Conservation (phyloP, 2,797 vertebrate genomes). For the Muraenolepis orangiensis region DNA sequence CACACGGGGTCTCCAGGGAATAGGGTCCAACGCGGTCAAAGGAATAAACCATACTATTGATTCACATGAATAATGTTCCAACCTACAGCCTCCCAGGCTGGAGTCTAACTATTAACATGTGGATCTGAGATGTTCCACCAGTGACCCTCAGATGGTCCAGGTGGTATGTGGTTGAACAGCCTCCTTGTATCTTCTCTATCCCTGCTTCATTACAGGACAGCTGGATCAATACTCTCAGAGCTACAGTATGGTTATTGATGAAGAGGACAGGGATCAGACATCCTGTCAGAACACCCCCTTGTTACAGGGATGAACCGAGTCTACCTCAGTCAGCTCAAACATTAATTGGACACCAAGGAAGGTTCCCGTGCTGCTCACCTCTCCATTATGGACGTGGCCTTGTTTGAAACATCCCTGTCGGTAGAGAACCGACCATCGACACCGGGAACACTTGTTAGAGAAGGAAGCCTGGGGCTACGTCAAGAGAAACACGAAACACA, state of each 20-base stretch:
- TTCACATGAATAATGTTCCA: not conserved
- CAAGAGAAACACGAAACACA: not conserved
- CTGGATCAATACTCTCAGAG: not conserved
- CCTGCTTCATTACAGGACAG: not conserved
- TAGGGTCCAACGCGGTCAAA: not conserved
- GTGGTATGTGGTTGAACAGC: not conserved
- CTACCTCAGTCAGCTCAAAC: constrained; percentile 70
- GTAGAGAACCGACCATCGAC: constrained; percentile 66
- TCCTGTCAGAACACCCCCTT: constrained; percentile 51
- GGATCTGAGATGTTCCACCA: too few relatives aligned
- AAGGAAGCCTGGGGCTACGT: constrained; percentile 33
- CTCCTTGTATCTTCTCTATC: not conserved
- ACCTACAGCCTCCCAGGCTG: not conserved
- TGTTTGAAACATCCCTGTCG: constrained; percentile 73
- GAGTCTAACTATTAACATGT: too few relatives aligned
- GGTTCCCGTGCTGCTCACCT: constrained; percentile 71
- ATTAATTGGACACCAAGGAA: constrained; percentile 76
- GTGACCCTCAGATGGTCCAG: not conserved
- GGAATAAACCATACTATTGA: not conserved
- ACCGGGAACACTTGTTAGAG: constrained; percentile 50
- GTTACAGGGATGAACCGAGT: constrained; percentile 67
- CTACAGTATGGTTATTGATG: not conserved
- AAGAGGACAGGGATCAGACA: not conserved
- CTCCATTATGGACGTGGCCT: constrained; percentile 75
- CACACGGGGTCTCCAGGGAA: not conserved